Evolutionary conservation across 2,888 invertebrate genomes (phyloP), one percentile per base, ranked within the genome.

Genomic region (Bellardia bayeri): DNA sequence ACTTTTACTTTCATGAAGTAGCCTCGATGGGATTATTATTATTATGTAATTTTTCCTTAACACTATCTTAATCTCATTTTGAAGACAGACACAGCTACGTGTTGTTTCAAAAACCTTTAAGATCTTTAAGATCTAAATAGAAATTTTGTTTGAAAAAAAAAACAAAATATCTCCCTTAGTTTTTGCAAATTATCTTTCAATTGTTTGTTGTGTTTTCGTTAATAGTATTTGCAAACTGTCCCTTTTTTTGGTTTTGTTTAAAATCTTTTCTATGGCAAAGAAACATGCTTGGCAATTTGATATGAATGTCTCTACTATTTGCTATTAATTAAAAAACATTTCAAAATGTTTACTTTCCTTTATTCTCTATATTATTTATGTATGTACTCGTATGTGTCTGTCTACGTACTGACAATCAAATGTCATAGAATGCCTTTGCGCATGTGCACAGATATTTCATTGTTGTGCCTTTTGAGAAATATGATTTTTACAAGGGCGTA

Each of bases 401-500:
- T 51, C 37, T 37, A 51, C 14, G 11, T 1, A 74, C n/a, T 49
- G 33, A 69, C 72, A 37, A 30, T 64, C 7, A 49, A 40, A 63
- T 75, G 72, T 63, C 81, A 68, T 76, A 71, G 54, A 76, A 76
- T 51, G 40, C 64, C 61, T 68, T 68, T 68, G 56, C 68, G 16
- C 66, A 45, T 79, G 68, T 45, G 68, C 68, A 58, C 8, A 51
- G 14, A 45, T 45, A n/a, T 33, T 9, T 3, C n/a, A 13, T 68
- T 68, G 30, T 45, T 30, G 5, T 42, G 66, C 56, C 16, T 66
- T 71, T 49, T 11, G 11, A 37, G 40, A 80, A 81, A 76, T 54
- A 85, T 85, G 74, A 71, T 81, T 54, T 81, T 71, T 56, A 69
- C 64, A 81, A 74, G 74, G 72, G 78, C 78, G 63, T 82, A 45